These are phyloP conservation scores for Trachelus tabidus DNA, from an alignment of 2,888 invertebrate genomes.

Conservation along the genomic window DNA sequence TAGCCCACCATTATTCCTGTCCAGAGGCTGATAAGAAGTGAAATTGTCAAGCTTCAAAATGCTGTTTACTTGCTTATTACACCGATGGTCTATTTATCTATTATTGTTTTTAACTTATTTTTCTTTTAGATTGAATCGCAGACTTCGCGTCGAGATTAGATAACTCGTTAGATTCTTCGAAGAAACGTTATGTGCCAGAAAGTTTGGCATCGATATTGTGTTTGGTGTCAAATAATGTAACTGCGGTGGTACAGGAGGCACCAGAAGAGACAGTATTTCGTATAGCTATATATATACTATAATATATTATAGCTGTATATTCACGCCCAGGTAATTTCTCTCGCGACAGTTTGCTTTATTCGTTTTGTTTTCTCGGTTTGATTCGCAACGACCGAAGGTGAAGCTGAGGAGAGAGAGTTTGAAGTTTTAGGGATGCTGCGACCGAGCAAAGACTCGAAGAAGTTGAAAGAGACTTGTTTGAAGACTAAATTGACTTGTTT, in stretches of 20 bases:
- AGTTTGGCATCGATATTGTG: background rate
- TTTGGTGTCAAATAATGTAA: background rate
- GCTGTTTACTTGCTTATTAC: background rate
- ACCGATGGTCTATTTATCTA: background rate
- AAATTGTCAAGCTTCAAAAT: background rate
- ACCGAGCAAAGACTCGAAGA: constrained; percentile 1
- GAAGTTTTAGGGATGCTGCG: background rate
- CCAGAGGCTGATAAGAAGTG: background rate
- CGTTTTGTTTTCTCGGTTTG: background rate
- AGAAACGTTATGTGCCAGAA: background rate
- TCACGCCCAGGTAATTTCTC: background rate
- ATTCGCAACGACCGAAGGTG: too few relatives aligned
- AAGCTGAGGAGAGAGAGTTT: constrained; percentile 3
- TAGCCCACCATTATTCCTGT: background rate
- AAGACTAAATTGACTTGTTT: constrained; percentile 55
- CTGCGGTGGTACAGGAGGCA: background rate
- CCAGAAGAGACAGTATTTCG: background rate
- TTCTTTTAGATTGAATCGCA: background rate
- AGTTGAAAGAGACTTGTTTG: constrained; percentile 41
- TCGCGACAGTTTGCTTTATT: background rate
- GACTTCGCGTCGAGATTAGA: background rate
- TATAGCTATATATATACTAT: background rate
- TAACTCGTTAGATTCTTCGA: background rate
- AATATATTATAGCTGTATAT: background rate
- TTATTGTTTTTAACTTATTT: background rate